Base-by-base conservation (phyloP, 2,888 invertebrate species). In the Beris chalybata region DNA sequence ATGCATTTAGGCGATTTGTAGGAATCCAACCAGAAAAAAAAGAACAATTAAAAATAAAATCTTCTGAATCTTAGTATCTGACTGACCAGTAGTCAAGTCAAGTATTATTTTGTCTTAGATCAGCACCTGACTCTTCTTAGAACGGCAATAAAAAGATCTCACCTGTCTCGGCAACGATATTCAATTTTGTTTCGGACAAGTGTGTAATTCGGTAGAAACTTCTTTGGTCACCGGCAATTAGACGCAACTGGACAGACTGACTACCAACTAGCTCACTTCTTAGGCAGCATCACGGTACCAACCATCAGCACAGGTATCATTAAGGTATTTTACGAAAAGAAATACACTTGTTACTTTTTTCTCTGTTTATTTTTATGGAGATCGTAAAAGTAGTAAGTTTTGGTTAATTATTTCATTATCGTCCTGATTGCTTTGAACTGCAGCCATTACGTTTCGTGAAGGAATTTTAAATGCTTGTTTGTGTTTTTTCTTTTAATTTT, bases 171-270 rank as follows among this genome's bases (percentile, higher is more conserved):
- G 50, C 22, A 38, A 43, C 61, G 44, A 52, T 52, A 9, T 29
- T 53, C 30, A 29, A 29, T 22, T 58, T 48, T 31, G 7, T 11
- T 31, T 48, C n/a, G 31, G 59, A 50, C 50, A 43, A 38, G 47
- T 50, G 61, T 61, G 61, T 61, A 61, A 61, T 61, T 61, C 61
- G 61, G 61, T 61, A 52, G 61, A 61, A 59, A 61, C 61, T 61
- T 50, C 50, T 50, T 50, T 30, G 50, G 38, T 61, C 50, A 61
- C 52, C 61, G 61, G 52, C 61, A 61, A 61, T 61, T 61, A 61
- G 52, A 52, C 48, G 58, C 38, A 38, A 38, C 38, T 38, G 38
- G 9, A 38, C 7, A 38, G 9, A 9, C 38, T 38, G 38, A 38
- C 38, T 38, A 38, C 38, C 38, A 4, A 9, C 38, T 38, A 9